A percentile compares a stretch with the other conserved stretches of the same genome.
phyloP scores from a whole-genome alignment of 1,140 invertebrate genomes.

The Zaprionus tsacasi region DNA sequence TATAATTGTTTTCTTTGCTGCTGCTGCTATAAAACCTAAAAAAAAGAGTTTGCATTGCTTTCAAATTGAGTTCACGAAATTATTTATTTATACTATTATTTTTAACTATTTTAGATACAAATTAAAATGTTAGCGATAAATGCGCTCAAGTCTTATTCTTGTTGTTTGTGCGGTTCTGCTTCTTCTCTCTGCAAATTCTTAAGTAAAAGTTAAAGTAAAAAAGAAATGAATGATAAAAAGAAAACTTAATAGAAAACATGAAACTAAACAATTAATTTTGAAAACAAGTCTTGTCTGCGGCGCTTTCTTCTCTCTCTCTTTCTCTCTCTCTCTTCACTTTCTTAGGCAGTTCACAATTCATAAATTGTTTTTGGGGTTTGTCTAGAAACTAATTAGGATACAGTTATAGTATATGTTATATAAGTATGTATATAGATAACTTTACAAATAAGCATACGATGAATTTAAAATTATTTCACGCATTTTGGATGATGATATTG shows the following conservation, averaged over 20 bases:
- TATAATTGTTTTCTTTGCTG: conserved; percentile 12
- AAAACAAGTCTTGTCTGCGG: conserved; percentile 44
- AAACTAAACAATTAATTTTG: conserved; percentile 7
- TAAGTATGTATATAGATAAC: conserved; percentile 3
- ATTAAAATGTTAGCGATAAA: conserved; percentile 63
- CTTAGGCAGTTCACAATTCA: conserved; percentile 48
- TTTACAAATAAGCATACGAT: conserved; percentile 3
- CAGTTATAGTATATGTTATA: conserved; percentile 6
- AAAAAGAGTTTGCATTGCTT: conserved; percentile 66
- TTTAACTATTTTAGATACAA: conserved; percentile 45
- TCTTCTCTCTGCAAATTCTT: conserved; percentile 16
- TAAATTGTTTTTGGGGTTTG: conserved; percentile 2
- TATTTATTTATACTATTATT: conserved; percentile 22
- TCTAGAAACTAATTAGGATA: conserved; percentile 23
- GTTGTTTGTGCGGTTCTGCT: conserved; percentile 41
- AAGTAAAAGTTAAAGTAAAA: neutral
- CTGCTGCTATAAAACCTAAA: conserved; percentile 48
- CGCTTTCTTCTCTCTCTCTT: neutral
- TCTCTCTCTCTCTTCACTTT: neutral
- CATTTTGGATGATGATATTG: conserved; percentile 37
- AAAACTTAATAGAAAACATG: neutral
- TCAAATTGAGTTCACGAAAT: conserved; percentile 65
- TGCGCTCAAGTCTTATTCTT: conserved; percentile 73
- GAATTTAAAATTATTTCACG: conserved; percentile 31
- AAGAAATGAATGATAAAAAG: neutral